Percentiles rank a stretch among this genome's conserved stretches.
Conservation (phyloP, 1,140 invertebrate genomes). For the Pseudomyrmex dendroicus region DNA sequence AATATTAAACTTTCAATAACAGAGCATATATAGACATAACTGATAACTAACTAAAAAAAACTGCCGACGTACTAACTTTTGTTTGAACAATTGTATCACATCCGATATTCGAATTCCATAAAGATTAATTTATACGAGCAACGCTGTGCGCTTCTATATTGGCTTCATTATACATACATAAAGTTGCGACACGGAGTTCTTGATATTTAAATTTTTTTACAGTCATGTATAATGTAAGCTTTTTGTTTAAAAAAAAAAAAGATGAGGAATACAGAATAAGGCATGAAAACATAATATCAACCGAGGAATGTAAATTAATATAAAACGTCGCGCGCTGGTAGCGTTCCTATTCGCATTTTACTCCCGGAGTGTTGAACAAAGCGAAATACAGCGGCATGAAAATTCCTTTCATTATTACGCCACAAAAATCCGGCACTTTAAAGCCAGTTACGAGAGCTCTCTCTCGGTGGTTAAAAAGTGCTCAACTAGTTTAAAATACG, state of each 20-base stretch:
- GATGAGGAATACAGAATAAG: conserved; percentile 9
- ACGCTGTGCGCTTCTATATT: background rate
- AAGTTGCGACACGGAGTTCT: background rate
- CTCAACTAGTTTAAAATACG: conserved; percentile 54
- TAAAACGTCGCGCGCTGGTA: conserved; percentile 33
- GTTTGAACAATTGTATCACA: conserved; percentile 16
- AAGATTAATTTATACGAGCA: background rate
- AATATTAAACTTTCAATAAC: background rate
- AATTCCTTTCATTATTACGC: conserved; percentile 56
- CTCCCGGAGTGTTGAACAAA: conserved; percentile 39
- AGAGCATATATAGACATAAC: background rate
- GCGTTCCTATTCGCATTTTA: conserved; percentile 44
- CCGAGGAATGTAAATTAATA: conserved; percentile 54
- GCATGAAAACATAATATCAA: conserved; percentile 8
- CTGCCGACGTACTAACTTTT: background rate
- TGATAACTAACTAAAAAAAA: background rate
- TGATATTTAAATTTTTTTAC: conserved; percentile 4
- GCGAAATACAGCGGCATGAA: conserved; percentile 40
- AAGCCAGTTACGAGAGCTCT: conserved; percentile 43
- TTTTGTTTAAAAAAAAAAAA: background rate
- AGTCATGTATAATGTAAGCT: background rate
- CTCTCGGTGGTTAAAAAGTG: conserved; percentile 53
- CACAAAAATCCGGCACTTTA: conserved; percentile 52
- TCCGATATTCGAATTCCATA: background rate
- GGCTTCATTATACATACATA: background rate